Base-by-base conservation (phyloP, 2,888 invertebrate species). In the Xestia c-nigrum region DNA sequence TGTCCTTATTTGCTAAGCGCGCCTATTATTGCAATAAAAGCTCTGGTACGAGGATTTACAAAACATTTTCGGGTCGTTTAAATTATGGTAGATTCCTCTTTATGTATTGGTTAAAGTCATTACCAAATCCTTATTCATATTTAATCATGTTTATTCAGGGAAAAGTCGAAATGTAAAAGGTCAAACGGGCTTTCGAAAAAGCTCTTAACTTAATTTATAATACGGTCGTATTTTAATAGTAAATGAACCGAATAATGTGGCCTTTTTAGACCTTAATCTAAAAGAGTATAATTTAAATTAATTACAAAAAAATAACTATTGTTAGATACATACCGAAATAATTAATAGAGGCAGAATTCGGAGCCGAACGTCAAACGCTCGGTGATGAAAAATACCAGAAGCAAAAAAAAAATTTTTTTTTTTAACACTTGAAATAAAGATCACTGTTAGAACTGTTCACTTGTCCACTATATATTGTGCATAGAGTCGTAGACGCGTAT, bases 371-470 rank as follows among this genome's bases (percentile, higher is more conserved):
- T 38, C 61, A 78, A 69, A 61, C 50, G 65, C 66, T 83, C 72
- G 52, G 55, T 61, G 74, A 78, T 65, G n/a, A 69, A 83, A 69
- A 82, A 77, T 64, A 70, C 3, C 2, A 74, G 66, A 61, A n/a
- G 47, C 40, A 19, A 65, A 16, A 75, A 72, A 75, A 77, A 74
- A 52, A 59, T n/a, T 52, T 69, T 71, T 59, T 19, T 52, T 71
- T 72, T 50, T 2, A 83, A 76, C 88, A 85, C 88, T 79, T 72
- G 57, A 77, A 75, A 73, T 68, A 76, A 73, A 77, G 64, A 83
- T 80, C 87, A 88, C 89, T 81, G 64, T 79, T 76, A 83, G 47
- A 86, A 88, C 89, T 85, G 88, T 91, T 90, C 92, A 92, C 92
- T 91, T 84, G 87, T 90, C 82, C 91, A 93, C 92, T 89, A 74